Evolutionary conservation across 2,113 vertebrate species (phyloP), one percentile per base, ranked within the genome.

Genomic region (Pachycephala philippinensis): DNA sequence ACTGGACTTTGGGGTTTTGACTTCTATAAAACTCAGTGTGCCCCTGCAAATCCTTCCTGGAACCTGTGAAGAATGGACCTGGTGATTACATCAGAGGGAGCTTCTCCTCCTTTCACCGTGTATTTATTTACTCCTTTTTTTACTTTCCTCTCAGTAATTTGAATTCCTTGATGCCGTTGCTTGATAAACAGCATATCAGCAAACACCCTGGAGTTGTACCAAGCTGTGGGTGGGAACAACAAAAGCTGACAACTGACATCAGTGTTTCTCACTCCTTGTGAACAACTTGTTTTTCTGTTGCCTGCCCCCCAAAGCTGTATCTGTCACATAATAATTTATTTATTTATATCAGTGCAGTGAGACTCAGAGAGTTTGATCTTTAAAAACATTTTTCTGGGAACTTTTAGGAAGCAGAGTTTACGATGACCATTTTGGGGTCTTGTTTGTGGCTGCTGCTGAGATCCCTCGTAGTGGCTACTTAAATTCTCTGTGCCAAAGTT

Each of bases 161-260:
- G 71, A 89, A 88, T 78, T 68, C 77, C 40, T 95, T 61, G 61
- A 11, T 49, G 70, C 49, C 57, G 11, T 11, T 68, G 70, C 37
- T 78, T 87, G 87, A 89, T 88, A 90, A 94, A 53, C 60, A 84
- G 39, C 72, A 44, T 60, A 81, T 80, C 93, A 96, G 37, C 72
- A 90, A 87, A 90, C 57, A 68, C 60, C 44, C 42, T 52, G 50
- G 66, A 87, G 33, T n/a, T 44, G 47, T 69, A 53, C 70, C 1
- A 2, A 76, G 65, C 70, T 71, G 69, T 81, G 79, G 85, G 68
- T 89, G 65, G 88, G 76, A 94, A 69, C 35, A 78, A 23, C 79
- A 49, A 63, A 84, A 81, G 39, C 44, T 74, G 47, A 77, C 60
- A 66, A 18, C 44, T 68, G 85, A 71, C 49, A 68, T 20, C 82